Conservation (phyloP, 2,888 invertebrate genomes). For the Oasisia sp. region DNA sequence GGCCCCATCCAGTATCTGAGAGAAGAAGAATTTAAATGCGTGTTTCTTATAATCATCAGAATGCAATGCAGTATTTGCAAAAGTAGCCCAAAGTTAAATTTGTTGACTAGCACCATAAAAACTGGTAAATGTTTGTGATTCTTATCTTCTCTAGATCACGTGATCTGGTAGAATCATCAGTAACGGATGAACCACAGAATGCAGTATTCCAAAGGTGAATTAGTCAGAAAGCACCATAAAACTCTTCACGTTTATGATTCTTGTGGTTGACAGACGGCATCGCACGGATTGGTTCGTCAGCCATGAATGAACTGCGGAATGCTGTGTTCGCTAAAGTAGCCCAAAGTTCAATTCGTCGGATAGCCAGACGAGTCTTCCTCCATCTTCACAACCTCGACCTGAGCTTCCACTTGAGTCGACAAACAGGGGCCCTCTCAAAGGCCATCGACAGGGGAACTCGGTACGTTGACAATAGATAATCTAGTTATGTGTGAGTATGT, state of each 20-base stretch:
- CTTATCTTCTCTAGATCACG: too few species aligned
- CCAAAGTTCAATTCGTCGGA: conserved; percentile 92
- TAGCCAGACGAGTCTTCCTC: conserved; percentile 93
- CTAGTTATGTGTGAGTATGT: background rate
- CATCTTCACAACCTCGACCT: conserved; percentile 96
- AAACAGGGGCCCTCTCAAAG: conserved; percentile 95
- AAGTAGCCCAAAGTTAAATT: too few species aligned
- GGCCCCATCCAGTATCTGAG: too few species aligned
- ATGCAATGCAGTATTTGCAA: conserved; percentile 95
- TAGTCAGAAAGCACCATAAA: too few species aligned
- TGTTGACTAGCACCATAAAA: too few species aligned
- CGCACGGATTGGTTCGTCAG: conserved; percentile 88
- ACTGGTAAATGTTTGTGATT: too few species aligned
- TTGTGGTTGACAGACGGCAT: conserved; percentile 80
- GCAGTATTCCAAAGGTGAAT: too few species aligned
- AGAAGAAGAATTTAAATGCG: too few species aligned
- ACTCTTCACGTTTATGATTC: background rate
- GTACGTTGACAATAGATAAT: conserved; percentile 39
- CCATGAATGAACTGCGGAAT: conserved; percentile 95
- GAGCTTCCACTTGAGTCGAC: conserved; percentile 90
- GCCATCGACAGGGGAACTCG: conserved; percentile 72
- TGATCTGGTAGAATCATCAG: too few species aligned
- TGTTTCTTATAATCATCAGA: too few species aligned
- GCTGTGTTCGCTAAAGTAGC: conserved; percentile 98
- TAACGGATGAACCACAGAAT: too few species aligned